phyloP scores from a whole-genome alignment of 2,888 invertebrate species.

The Pecten maximus region DNA sequence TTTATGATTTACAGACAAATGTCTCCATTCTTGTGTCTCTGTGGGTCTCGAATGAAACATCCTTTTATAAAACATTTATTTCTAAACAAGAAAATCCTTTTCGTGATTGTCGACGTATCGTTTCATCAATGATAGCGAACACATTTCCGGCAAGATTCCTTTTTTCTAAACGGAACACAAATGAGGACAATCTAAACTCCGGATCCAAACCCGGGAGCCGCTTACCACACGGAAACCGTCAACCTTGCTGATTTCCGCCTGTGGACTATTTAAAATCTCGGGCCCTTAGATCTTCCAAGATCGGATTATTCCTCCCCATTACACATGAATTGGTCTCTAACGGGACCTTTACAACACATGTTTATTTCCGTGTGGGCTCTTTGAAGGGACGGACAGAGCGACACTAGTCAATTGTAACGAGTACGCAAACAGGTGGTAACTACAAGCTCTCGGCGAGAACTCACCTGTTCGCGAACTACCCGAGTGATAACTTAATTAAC shows the following conservation, averaged over 20 bases:
- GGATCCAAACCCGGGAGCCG: constrained; percentile 30
- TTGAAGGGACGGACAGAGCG: not conserved
- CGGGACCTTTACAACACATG: constrained; percentile 11
- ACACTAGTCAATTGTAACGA: not conserved
- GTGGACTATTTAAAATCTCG: not conserved
- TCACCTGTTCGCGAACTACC: constrained; percentile 14
- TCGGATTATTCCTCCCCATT: constrained; percentile 24
- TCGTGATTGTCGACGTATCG: not conserved
- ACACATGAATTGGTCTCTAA: constrained; percentile 14
- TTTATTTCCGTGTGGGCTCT: not conserved
- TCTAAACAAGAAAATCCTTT: not conserved
- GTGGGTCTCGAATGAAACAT: not conserved
- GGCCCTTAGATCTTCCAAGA: not conserved
- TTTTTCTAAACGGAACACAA: constrained; percentile 5
- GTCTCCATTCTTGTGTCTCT: not conserved
- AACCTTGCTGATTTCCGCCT: constrained; percentile 11
- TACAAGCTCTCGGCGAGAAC: not conserved
- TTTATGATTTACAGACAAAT: not conserved
- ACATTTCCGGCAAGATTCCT: constrained; percentile 23
- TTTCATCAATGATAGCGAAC: not conserved
- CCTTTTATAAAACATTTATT: not conserved
- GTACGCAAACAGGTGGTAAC: not conserved
- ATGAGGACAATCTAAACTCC: constrained; percentile 25
- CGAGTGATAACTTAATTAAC: not conserved
- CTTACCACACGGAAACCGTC: constrained; percentile 5